Evolutionary conservation across 1,140 invertebrate genomes (phyloP), one percentile per base, ranked within the genome.

Genomic region (Meloidogyne floridensis): DNA sequence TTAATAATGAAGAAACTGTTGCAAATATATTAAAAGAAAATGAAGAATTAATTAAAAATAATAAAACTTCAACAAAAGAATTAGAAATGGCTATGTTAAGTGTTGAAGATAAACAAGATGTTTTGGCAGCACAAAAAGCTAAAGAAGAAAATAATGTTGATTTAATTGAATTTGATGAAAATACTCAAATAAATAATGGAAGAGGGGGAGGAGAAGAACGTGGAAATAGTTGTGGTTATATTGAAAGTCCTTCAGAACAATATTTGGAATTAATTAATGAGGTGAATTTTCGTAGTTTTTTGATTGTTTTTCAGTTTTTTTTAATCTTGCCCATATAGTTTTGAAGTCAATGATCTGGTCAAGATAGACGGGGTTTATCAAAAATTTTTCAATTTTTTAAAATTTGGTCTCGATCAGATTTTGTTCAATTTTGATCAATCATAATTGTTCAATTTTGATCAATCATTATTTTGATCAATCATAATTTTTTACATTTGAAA

Each of bases 81-180:
- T 32, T 80, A 15, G 18, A 54, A 53, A 53, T 15, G 78, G 87
- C 82, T 20, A 89, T 89, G 87, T 82, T 80, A 15, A 80, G 71
- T 13, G 82, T 84, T 8, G 87, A 89, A 84, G 87, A 89, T 71
- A 75, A 83, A 65, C 87, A 89, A 53, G 87, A 89, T 73, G 87
- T 85, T 11, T 54, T 84, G 5, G 87, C 86, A 9, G 88, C 87
- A 20, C 77, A 88, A 78, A 77, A 77, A 32, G 88, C 86, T 47
- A 73, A 47, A 70, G 87, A 85, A 15, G 87, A 89, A 69, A 81
- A 82, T 11, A 42, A 42, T 2, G 87, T 82, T 9, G 88, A 89
- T 54, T 75, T 53, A 10, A 83, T 81, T 20, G 87, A 89, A 72
- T 89, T 89, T 77, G 88, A 90, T 69, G 88, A 89, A 51, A 81